Base-by-base conservation (phyloP, 2,888 invertebrate species). In the Drosophila atripex region DNA sequence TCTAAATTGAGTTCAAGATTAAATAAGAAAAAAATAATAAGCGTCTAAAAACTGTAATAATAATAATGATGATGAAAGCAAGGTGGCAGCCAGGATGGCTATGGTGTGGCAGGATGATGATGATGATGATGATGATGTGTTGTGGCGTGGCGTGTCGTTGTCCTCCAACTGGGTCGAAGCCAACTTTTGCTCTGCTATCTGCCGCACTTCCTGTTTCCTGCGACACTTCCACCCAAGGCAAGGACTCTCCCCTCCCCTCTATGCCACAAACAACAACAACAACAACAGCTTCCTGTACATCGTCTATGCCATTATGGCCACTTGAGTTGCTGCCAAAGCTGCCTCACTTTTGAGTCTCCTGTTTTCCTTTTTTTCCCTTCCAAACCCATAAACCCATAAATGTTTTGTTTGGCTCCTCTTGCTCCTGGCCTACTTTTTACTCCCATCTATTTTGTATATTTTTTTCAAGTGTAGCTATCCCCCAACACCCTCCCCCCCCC, bases 121-220 rank as follows among this genome's bases (percentile, higher is more conserved):
- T 7, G 57, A 9, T 32, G 39, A 6, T 28, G 39, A 18, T 21
- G 45, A 9, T 52, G 38, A 56, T 39, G 39, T 51, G 21, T 28
- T 14, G 41, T 59, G 52, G 25, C 35, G 32, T 28, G 23, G 21
- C 59, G 64, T 79, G 77, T 70, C 64, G 72, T 72, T 66, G 56
- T 54, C 53, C 72, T 65, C 47, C 47, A 65, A 72, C 57, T 64
- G 46, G 63, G 63, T 59, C 77, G 57, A 55, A 71, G 80, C 60
- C 69, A 80, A 84, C 78, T 86, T 86, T 73, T 57, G 80, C 80
- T 63, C 54, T 86, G 80, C 76, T 83, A 83, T 83, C 82, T 83
- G 86, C 84, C 82, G 82, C 82, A 83, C 82, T 84, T 83, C 82
- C 82, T 74, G 80, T 63, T 83, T 83, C 86, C 82, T 71, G 82